Evolutionary conservation across 2,113 vertebrate genomes (phyloP), one percentile per base, ranked within the genome.

Genomic region (Sapajus apella): DNA sequence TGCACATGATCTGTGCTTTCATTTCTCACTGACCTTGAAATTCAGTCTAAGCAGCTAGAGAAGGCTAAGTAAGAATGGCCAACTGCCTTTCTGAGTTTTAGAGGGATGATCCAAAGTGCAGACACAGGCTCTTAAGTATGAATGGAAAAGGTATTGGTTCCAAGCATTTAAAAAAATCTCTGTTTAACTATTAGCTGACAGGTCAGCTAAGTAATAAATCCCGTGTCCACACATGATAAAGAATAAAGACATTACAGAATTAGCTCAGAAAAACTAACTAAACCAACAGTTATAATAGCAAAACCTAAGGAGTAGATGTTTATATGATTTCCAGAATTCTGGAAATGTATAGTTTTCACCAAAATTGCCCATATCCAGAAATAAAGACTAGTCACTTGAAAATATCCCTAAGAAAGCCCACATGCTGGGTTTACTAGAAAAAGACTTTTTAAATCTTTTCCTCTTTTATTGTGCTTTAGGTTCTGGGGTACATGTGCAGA

Each of bases 231-330:
- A 72, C 0, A 56, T 10, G 43, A 79, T 14, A 70, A 80, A 77
- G 35, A 79, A 86, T 35, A 72, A 86, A 50, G 40, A 79, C 52
- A 1, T 21, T 35, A 64, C 6, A 64, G 16, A n/a, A 37, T 58
- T 27, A 61, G 3, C 72, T 70, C 50, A 79, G 61, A 91, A 50
- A 64, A 91, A 50, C 5, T 58, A 61, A 23, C 11, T 64, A 37
- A 85, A 14, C 25, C 52, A 94, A 75, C n/a, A 25, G 55, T 52
- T 75, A 11, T 8, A 23, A 13, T 75, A 76, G 61, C 3, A 68
- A 25, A 30, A 5, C 20, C 32, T 56, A 4, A 77, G 3, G 1
- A 25, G 27, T 2, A n/a, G 2, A 20, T 0, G 13, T 8, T 8
- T 18, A 95, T 47, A 13, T 66, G 45, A 32, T 85, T 72, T 37